Evolutionary conservation across 2,797 vertebrate genomes (phyloP), one percentile per base, ranked within the genome.

Genomic region (Cynodonichthys magdalenae): DNA sequence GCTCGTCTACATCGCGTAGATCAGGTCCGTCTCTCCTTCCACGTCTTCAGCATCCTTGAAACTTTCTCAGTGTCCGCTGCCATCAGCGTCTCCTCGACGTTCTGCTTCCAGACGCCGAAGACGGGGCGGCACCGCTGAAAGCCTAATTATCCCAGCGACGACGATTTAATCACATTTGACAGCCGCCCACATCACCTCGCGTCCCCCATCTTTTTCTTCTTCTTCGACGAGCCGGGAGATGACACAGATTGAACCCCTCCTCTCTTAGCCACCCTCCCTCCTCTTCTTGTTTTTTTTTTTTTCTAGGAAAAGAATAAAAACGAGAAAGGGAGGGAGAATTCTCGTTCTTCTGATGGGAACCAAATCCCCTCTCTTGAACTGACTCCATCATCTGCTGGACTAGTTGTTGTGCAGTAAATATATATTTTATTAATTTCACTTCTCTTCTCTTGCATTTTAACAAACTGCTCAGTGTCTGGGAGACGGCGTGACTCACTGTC

Each of bases 401-500:
- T 55, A 74, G 49, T 76, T 10, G 48, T 84, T 74, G 72, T 83
- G 59, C 81, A 87, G 87, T 90, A 89, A 24, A 24, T 24, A 24
- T 90, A 91, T 89, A 87, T 90, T 90, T 93, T 91, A 92, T 92
- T 92, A 83, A 78, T 48, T 87, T 63, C 74, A 77, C 70, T 77
- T 83, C 71, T 27, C 15, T 36, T 14, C 18, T 14, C 10, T 15
- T 42, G 9, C 42, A 9, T 80, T 71, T 82, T 88, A 80, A 75
- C 61, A 82, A 42, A 59, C 52, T 55, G 55, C 80, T 85, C 71
- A 31, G 36, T 39, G 45, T 36, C 66, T 63, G 75, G 69, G 46
- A 11, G 50, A 64, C 44, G 10, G 53, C 67, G 48, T 59, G 66
- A 68, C 58, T 71, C 57, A 53, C 70, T 62, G 76, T 74, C 80